A percentile compares a stretch with the other conserved stretches of the same genome.
Evolutionary conservation across 2,888 invertebrate genomes (phyloP).

Genomic region (Acronicta psi): DNA sequence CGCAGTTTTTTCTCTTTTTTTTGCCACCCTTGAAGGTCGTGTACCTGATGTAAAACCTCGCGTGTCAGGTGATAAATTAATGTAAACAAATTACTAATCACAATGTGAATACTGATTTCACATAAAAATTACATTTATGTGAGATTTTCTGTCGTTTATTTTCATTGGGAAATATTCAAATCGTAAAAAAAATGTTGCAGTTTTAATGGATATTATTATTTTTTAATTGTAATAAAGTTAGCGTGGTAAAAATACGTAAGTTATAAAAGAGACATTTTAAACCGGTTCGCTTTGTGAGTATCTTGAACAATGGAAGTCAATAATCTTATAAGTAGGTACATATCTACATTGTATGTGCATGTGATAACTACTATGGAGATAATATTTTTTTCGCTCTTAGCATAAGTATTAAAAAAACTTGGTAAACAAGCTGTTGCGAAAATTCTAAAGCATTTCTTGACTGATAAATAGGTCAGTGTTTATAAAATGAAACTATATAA

Average conservation of each 20-base stretch:
- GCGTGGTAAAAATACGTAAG: constrained; percentile 17
- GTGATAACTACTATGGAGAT: constrained; percentile 3
- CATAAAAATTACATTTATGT: constrained; percentile 6
- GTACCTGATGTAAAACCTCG: constrained; percentile 79
- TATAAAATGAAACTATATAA: no score
- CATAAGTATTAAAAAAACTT: not conserved
- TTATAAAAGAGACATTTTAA: constrained; percentile 30
- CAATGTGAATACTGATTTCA: constrained; percentile 26
- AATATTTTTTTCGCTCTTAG: not conserved
- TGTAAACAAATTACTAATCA: constrained; percentile 67
- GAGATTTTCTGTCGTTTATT: constrained; percentile 2
- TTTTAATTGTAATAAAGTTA: not conserved
- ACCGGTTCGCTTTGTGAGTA: constrained; percentile 36
- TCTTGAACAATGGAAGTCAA: constrained; percentile 42
- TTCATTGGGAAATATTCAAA: constrained; percentile 5
- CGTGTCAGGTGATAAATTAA: constrained; percentile 74
- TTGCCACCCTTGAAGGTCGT: constrained; percentile 81
- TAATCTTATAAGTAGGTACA: constrained; percentile 20
- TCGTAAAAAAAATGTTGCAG: not conserved
- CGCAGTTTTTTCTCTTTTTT: constrained; percentile 75
- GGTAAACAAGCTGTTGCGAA: no score
- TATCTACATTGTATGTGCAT: constrained; percentile 14
- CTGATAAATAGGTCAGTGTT: no score
- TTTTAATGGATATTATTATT: not conserved
- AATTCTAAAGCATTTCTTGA: no score